Conservation (phyloP, 2,797 vertebrate genomes). For the Enteromius unitaeniatus region DNA sequence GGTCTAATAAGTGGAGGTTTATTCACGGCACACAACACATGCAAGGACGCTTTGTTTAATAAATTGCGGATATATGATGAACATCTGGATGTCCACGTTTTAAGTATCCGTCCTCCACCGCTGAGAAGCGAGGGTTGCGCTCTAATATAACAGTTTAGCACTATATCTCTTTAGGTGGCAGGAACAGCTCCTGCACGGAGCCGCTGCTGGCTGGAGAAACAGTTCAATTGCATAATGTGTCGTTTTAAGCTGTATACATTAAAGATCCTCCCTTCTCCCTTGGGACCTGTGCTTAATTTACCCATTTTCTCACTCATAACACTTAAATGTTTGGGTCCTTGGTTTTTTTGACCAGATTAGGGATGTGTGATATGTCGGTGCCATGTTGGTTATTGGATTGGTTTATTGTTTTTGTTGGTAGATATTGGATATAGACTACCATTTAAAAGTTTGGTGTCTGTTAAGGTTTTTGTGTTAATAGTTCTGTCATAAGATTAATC, state of each 20-base stretch:
- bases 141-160: slow-evolving; percentile 46
- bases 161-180: slow-evolving; percentile 49
- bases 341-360: not conserved
- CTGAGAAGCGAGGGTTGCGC: slow-evolving; percentile 37
- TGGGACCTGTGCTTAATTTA: not conserved
- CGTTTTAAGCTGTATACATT: slow-evolving; percentile 14
- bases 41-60: slow-evolving; percentile 60
- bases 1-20: slow-evolving; percentile 59
- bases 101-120: slow-evolving; percentile 44
- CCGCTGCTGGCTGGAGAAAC: slow-evolving; percentile 19
- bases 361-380: not conserved
- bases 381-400: not conserved
- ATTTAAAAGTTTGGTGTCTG: not conserved
- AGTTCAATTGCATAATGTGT: slow-evolving; percentile 23
- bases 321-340: not conserved
- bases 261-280: not conserved
- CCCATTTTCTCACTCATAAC: not conserved
- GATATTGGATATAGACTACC: not conserved
- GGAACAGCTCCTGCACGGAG: slow-evolving; percentile 5
- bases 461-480: not conserved
- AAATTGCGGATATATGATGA: slow-evolving; percentile 58
- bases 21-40: slow-evolving; percentile 63
- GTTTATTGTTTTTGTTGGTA: not conserved
- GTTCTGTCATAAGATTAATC: no score
- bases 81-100: slow-evolving; percentile 57